Evolutionary conservation across 2,113 vertebrate genomes (phyloP).

Genomic region (Anseranas semipalmata): DNA sequence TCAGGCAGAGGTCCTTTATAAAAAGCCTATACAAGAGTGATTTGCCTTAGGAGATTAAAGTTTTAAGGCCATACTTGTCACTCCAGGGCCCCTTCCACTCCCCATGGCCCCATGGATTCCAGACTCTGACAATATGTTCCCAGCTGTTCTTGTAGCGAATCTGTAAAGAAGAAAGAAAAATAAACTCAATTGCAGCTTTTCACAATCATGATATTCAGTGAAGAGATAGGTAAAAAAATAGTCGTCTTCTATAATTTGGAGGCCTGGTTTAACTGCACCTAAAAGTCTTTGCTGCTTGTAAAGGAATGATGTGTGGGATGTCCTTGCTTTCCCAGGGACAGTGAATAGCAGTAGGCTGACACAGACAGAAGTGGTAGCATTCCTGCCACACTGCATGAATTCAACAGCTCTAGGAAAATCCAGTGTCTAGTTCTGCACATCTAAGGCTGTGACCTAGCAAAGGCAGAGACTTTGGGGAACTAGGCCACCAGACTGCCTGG

Average conservation of each 20-base stretch:
- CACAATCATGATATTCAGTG: neutral
- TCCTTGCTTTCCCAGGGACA: neutral
- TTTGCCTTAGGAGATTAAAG: neutral
- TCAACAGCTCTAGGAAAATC: neutral
- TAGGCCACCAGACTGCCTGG: neutral
- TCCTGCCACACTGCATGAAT: neutral
- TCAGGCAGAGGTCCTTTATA: neutral
- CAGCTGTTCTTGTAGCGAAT: conserved; percentile 50
- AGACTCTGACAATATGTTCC: conserved; percentile 75
- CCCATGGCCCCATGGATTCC: conserved; percentile 76
- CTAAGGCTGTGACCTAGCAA: neutral
- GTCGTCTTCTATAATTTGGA: neutral
- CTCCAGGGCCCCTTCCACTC: conserved; percentile 80
- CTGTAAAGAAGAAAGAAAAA: conserved; percentile 55
- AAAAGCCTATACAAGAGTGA: neutral
- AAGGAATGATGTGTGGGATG: neutral
- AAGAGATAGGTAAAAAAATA: neutral
- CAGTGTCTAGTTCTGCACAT: neutral
- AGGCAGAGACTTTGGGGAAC: neutral
- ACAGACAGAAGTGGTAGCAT: neutral
- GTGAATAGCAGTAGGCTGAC: neutral
- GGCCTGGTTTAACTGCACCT: conserved; percentile 46
- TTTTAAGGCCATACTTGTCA: conserved; percentile 64
- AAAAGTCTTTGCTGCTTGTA: neutral
- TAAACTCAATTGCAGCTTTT: neutral